These are phyloP conservation scores for Montipora cactus DNA, from an alignment of 64 coral and sea anemone genomes.

Conservation along the genomic window DNA sequence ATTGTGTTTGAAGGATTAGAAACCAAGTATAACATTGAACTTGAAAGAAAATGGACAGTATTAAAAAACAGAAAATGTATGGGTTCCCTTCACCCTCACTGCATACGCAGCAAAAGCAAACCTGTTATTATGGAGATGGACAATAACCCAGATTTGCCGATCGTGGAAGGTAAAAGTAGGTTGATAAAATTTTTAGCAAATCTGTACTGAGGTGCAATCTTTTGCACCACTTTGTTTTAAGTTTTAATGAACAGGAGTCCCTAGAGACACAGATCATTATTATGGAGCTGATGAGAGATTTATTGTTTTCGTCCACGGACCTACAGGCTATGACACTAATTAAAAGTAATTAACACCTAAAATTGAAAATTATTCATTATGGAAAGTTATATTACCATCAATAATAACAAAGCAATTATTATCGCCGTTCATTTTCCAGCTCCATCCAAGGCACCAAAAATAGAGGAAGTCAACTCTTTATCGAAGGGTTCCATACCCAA, in stretches of 20 bases:
- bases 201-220: too few species aligned
- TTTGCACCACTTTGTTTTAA: too few species aligned
- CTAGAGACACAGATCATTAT: too few species aligned
- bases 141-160: background rate
- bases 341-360: too few species aligned
- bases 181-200: too few species aligned
- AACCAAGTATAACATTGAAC: constrained; percentile 83
- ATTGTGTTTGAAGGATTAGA: constrained; percentile 97
- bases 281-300: too few species aligned
- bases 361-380: too few species aligned
- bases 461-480: constrained; percentile 53
- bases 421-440: background rate
- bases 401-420: too few species aligned
- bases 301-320: too few species aligned
- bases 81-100: constrained; percentile 77
- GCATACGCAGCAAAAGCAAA: constrained; percentile 82
- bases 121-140: constrained; percentile 96
- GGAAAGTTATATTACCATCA: too few species aligned
- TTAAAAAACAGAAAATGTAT: constrained; percentile 95
- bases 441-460: constrained; percentile 5
- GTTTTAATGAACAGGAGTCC: too few species aligned
- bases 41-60: constrained; percentile 86
- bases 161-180: background rate
- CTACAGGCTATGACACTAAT: too few species aligned
- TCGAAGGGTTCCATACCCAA: constrained; percentile 39